Percentiles rank a stretch among this genome's conserved stretches.
Conservation (phyloP, 1,140 invertebrate species). For the Lepidurus arcticus region DNA sequence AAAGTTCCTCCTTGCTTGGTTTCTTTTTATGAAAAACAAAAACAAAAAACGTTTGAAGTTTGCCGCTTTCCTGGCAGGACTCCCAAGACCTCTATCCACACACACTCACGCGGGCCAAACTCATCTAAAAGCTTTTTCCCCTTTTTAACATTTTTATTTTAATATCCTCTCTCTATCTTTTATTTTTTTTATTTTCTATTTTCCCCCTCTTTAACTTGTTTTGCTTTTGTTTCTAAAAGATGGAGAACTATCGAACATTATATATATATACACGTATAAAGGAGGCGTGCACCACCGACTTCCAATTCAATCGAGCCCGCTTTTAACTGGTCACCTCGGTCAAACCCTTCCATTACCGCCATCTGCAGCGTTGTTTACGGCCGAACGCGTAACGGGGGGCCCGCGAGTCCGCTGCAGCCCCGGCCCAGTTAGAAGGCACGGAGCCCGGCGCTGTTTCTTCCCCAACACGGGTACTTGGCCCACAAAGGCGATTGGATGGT, state of each 20-base stretch:
- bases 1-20: not conserved
- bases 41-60: conserved; percentile 4
- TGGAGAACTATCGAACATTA: not conserved
- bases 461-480: no score
- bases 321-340: conserved; percentile 19
- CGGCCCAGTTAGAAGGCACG: no score
- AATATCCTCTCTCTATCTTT: not conserved
- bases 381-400: not conserved
- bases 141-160: not conserved
- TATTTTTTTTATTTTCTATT: not conserved
- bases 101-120: not conserved
- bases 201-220: not conserved
- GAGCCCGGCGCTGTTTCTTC: not conserved
- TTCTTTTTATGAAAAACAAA: not conserved
- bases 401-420: not conserved
- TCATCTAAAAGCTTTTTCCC: not conserved
- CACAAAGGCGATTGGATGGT: no score
- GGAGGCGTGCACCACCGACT: not conserved
- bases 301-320: conserved; percentile 4
- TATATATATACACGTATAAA: not conserved
- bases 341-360: conserved; percentile 14
- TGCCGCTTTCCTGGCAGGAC: conserved; percentile 7
- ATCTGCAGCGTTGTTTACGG: not conserved
- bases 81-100: not conserved
- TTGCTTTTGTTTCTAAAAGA: not conserved